Evolutionary conservation across 2,113 vertebrate genomes (phyloP).

Genomic region (Cyanoderma ruficeps): DNA sequence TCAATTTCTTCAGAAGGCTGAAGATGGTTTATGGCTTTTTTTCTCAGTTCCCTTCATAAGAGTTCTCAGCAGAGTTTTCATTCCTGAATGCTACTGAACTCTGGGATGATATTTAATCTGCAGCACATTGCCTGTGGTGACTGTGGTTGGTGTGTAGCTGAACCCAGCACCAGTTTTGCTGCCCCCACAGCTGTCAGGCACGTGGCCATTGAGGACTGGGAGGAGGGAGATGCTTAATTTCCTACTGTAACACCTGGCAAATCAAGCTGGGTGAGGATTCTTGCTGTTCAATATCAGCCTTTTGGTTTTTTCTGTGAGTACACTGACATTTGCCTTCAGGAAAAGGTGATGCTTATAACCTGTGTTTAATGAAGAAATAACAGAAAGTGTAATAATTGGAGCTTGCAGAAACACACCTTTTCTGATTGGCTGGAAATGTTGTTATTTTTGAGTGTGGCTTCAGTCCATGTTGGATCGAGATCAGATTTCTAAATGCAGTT

Average conservation of each 20-base stretch:
- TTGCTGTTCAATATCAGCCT: background rate
- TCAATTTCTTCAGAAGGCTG: background rate
- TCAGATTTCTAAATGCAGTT: conserved; percentile 12
- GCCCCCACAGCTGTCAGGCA: background rate
- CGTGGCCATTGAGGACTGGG: background rate
- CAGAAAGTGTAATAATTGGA: background rate
- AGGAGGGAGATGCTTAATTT: background rate
- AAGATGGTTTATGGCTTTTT: background rate
- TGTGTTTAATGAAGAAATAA: background rate
- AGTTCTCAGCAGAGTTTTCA: background rate
- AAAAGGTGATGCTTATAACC: background rate
- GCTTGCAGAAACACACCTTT: background rate
- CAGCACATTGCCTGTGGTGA: background rate
- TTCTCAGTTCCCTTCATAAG: background rate
- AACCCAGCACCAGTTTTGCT: background rate
- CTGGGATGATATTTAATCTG: background rate
- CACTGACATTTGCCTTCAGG: background rate
- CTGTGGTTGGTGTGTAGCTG: background rate
- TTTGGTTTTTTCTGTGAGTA: background rate
- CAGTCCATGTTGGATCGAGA: background rate
- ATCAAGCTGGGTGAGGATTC: background rate
- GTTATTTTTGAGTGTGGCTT: background rate
- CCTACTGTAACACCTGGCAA: background rate
- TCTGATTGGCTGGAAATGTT: background rate
- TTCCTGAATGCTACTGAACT: background rate